A percentile compares a stretch with the other conserved stretches of the same genome.
phyloP scores from a whole-genome alignment of 92 coral and sea anemone genomes.

The Phenganax stokvisi region DNA sequence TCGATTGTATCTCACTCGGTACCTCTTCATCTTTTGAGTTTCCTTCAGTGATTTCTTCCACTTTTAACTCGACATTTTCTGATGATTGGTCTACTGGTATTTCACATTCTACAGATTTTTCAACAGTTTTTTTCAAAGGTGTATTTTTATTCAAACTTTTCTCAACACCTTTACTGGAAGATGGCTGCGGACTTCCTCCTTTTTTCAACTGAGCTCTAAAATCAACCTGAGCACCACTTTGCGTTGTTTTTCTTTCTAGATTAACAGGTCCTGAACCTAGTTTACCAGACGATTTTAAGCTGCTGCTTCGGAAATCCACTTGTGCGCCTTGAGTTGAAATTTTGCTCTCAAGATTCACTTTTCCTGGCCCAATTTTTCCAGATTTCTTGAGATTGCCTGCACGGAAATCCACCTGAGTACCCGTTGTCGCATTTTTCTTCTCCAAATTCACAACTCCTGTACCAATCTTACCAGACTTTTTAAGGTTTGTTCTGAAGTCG shows the following conservation, averaged over 20 bases:
- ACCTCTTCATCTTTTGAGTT: not conserved
- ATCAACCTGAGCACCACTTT: conserved; percentile 56
- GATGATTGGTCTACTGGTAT: not conserved
- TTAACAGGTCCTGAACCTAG: conserved; percentile 3
- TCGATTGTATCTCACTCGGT: not conserved
- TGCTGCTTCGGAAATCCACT: conserved; percentile 58
- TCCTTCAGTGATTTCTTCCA: not conserved
- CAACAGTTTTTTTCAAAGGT: not conserved
- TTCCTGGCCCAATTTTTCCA: not conserved
- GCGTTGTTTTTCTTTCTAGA: conserved; percentile 4
- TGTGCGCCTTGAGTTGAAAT: conserved; percentile 45
- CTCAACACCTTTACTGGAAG: not conserved
- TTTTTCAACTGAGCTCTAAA: conserved; percentile 63
- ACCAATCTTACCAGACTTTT: conserved; percentile 19
- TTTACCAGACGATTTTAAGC: conserved; percentile 21
- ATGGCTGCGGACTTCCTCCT: conserved; percentile 36
- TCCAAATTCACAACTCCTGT: conserved; percentile 3
- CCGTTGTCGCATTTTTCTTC: conserved; percentile 10
- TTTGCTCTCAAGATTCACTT: conserved; percentile 27
- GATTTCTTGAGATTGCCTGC: conserved; percentile 30
- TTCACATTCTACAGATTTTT: not conserved
- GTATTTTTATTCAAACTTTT: not conserved
- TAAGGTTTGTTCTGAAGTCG: conserved; percentile 16
- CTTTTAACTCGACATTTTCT: not conserved
- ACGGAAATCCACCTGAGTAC: conserved; percentile 27